Conservation (phyloP, 2,888 invertebrate species). For the Eilema depressum region DNA sequence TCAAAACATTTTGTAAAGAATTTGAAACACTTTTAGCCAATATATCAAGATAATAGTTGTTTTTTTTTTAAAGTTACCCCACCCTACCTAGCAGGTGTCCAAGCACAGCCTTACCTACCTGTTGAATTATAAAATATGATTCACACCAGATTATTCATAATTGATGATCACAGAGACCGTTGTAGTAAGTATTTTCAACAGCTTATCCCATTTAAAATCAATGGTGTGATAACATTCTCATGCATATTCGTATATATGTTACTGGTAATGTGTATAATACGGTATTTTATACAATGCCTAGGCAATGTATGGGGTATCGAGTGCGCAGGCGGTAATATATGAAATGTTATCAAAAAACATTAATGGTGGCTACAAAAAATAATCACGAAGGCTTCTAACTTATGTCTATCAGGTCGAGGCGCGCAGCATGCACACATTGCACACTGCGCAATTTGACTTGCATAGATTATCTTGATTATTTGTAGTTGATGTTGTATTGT, state of each 20-base stretch:
- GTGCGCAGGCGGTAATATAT: too few relatives aligned
- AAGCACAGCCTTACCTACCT: slow-evolving; percentile 38
- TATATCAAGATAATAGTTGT: neutral
- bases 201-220: slow-evolving; percentile 77
- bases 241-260: slow-evolving; percentile 77
- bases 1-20: neutral
- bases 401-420: too few relatives aligned
- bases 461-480: too few relatives aligned
- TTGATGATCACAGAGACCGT: slow-evolving; percentile 49
- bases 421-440: too few relatives aligned
- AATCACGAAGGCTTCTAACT: too few relatives aligned
- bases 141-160: slow-evolving; percentile 48
- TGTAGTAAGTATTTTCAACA: slow-evolving; percentile 56
- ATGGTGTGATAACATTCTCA: slow-evolving; percentile 78
- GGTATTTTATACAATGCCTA: too few relatives aligned
- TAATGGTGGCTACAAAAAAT: too few relatives aligned
- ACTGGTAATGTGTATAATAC: too few relatives aligned
- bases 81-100: slow-evolving; percentile 35
- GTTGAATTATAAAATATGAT: slow-evolving; percentile 45
- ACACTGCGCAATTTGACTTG: too few relatives aligned
- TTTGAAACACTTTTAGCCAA: neutral
- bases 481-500: too few relatives aligned
- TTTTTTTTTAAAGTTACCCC: slow-evolving; percentile 4
- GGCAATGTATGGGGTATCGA: too few relatives aligned
- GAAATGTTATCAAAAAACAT: too few relatives aligned